Evolutionary conservation across 2,113 vertebrate species (phyloP), one percentile per base, ranked within the genome.

Genomic region (Mesitornis unicolor): DNA sequence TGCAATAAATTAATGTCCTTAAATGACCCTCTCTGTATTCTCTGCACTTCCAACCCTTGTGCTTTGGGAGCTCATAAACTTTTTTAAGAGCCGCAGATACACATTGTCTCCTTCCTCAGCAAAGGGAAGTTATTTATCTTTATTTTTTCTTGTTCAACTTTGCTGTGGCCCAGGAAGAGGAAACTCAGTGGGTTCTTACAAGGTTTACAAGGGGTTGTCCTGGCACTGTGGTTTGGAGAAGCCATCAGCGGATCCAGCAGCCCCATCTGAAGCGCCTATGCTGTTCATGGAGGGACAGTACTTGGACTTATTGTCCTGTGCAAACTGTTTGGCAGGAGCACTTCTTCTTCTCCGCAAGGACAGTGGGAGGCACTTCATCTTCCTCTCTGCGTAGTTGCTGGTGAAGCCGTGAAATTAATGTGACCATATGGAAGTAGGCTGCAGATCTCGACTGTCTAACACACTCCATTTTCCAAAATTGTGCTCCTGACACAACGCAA

Each of bases 351-450:
- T 68, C 87, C 78, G 76, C 95, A 73, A 82, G 67, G 65, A 61
- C 24, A 40, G 91, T 91, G 93, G 94, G 93, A 96, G 69, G 95
- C n/a, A 63, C 93, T 51, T 81, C 68, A 0, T 90, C 93, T 78
- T 95, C 84, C 69, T 92, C 80, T 71, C 47, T 0, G 0, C 56
- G 35, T 43, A 79, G 78, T 3, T 77, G 87, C 74, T 70, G 83
- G 74, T 0, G 17, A 81, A 84, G 84, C 57, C 0, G 1, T 73
- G 74, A 71, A 87, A 95, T 95, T 90, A 95, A 84, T 81, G 77
- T 63, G 86, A 51, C 95, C 93, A 95, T 81, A 95, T 95, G 95
- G 96, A 95, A 89, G 94, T 81, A 95, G 95, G 93, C 89, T 95
- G 96, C 89, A 87, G 95, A 93, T 95, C 89, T 75, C 87, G 80